Evolutionary conservation across 2,797 vertebrate genomes (phyloP), one percentile per base, ranked within the genome.

Genomic region (Coilia nasus): DNA sequence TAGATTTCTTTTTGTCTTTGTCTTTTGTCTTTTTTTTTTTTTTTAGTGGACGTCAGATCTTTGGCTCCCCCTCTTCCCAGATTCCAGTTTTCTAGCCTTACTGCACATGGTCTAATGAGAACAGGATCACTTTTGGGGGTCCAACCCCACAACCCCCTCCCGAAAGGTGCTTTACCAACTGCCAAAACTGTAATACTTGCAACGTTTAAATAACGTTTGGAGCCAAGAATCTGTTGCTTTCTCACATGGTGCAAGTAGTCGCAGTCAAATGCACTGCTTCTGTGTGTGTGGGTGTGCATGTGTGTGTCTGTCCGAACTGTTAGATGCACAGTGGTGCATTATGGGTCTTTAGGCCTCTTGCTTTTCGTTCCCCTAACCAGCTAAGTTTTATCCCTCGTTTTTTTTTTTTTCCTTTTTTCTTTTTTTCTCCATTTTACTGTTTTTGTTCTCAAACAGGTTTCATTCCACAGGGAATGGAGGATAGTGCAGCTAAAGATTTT

Each of bases 81-180:
- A 31, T 21, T 82, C 50, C 82, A 83, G 88, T 90, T 78, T 89
- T 88, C 89, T 90, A 90, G 91, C 90, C 90, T 91, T 90, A 88
- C 89, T 80, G 86, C 87, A 86, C 86, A 83, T 87, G 89, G 86
- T 89, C 90, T 89, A 85, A 86, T 86, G 84, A 87, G 82, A 89
- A 75, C 88, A 85, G 87, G 88, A 89, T 89, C 87, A 83, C 85
- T 82, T 83, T 59, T 6, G 71, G 87, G 85, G 89, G 86, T 90
- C 84, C 85, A 86, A 88, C 89, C 87, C 14, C 9, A 54, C 50
- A 1, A 14, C 50, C 50, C 50, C 50, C 50, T 7, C 50, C 50
- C 50, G 5, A 41, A 83, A 87, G 92, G 92, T 91, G 91, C 91
- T 93, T 54, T 89, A 87, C 87, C 88, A 93, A 89, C 90, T 92